Base-by-base conservation (phyloP, 2,888 invertebrate genomes). In the Erannis defoliaria region DNA sequence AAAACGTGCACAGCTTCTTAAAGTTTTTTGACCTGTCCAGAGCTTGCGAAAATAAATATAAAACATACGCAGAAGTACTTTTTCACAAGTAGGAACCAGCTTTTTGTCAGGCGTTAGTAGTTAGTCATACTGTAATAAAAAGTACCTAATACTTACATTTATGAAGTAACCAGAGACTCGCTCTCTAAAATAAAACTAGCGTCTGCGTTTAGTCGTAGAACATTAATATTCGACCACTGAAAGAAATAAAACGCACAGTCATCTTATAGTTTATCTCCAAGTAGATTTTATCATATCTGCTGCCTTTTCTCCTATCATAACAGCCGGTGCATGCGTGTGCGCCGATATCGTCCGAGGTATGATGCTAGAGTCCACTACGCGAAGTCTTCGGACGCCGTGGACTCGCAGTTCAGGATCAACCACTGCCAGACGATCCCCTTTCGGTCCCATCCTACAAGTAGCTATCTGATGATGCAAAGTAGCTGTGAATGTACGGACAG, bases 381-480 rank as follows among this genome's bases (percentile, higher is more conserved):
- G 85, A 5, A 94, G 75, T 53, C 87, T 82, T 18, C 76, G 74
- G 26, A 94, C 80, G 21, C 94, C 94, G 63, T 94, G 80, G 0
- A 94, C 94, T 21, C 90, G 77, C 9, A 94, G 74, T 57, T 93
- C 88, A 4, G 95, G 94, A 78, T 96, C 95, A 0, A 96, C 96
- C 0, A 96, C 95, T 0, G 95, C 95, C 0, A 87, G 82, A 0
- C 93, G 88, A 80, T 96, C 95, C 0, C 77, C 82, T 21, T 74
- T 76, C 0, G 95, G 94, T 0, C 95, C 96, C 96, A 96, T 96
- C 71, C 95, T 95, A 65, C 94, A 93, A 0, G 95, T 95, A 0
- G 95, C 94, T 21, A 94, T 90, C 73, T 95, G 95, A 71, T 96
- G 95, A 69, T 95, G 95, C 73, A 95, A 91, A 57, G 95, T 95